Percentiles rank a stretch among this genome's conserved stretches.
These are phyloP conservation scores for Lithobates sylvaticus DNA, from an alignment of 2,797 vertebrate species.

Conservation along the genomic window DNA sequence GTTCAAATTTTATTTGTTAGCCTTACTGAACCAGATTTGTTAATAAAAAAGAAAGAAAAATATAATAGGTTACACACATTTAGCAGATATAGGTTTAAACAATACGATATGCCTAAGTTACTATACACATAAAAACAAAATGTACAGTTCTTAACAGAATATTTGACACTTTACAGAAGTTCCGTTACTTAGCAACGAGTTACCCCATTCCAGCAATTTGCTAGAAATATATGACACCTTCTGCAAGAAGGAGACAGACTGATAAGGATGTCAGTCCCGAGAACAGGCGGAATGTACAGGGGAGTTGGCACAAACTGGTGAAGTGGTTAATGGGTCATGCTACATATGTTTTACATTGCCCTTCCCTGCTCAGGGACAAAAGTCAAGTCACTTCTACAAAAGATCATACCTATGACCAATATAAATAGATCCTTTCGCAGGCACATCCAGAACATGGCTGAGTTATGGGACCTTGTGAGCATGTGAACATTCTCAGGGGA, in stretches of 20 bases:
- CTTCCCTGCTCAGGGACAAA: conserved; percentile 6
- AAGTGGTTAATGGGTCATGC: conserved; percentile 27
- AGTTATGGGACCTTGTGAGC: not conserved
- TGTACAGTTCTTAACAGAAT: conserved; percentile 25
- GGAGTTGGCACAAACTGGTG: conserved; percentile 42
- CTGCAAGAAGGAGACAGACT: conserved; percentile 60
- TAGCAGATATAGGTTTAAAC: conserved; percentile 27
- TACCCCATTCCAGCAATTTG: conserved; percentile 65
- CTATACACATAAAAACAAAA: conserved; percentile 33
- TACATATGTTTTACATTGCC: not conserved
- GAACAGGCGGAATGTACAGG: conserved; percentile 36
- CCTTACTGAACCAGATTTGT: conserved; percentile 18
- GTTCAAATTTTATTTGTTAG: conserved; percentile 45
- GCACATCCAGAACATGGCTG: not conserved
- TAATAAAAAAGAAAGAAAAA: conserved; percentile 19
- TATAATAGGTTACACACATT: conserved; percentile 36
- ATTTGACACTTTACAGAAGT: conserved; percentile 29
- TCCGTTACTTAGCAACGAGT: conserved; percentile 63
- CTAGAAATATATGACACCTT: conserved; percentile 61
- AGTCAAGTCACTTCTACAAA: not conserved
- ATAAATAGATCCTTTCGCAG: not conserved
- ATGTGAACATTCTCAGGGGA: not conserved
- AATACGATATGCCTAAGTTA: conserved; percentile 25
- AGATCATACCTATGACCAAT: not conserved
- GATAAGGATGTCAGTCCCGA: conserved; percentile 25